These are phyloP conservation scores for Pristionchus fissidentatus DNA, from an alignment of 2,888 invertebrate genomes.

Conservation along the genomic window DNA sequence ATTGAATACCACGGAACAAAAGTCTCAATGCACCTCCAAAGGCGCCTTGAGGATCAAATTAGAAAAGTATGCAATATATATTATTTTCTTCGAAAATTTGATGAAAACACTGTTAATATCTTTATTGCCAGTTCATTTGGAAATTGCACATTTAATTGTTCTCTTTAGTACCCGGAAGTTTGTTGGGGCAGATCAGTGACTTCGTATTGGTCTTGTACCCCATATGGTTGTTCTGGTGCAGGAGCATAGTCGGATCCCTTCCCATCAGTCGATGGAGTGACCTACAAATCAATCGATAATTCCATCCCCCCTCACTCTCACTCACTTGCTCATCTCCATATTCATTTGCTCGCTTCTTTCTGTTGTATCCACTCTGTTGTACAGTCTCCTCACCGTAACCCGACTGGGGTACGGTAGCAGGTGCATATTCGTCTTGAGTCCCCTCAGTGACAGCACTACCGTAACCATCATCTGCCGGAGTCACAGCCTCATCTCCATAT, in stretches of 20 bases:
- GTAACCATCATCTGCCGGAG: constrained; percentile 51
- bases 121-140: neutral
- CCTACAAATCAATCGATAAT: neutral
- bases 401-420: neutral
- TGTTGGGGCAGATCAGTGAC: neutral
- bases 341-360: constrained; percentile 3
- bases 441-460: neutral
- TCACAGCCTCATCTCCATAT: constrained; percentile 61
- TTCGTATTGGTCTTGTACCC: neutral
- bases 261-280: neutral
- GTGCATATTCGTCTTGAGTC: constrained; percentile 17
- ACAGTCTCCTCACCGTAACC: constrained; percentile 30
- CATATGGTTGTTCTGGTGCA: neutral
- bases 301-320: neutral
- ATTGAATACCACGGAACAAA: too few species aligned
- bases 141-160: neutral
- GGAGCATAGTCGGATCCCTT: neutral
- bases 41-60: too few species aligned
- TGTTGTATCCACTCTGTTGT: constrained; percentile 27
- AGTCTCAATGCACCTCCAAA: too few species aligned
- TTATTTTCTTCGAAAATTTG: too few species aligned
- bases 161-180: neutral
- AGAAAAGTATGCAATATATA: too few species aligned
- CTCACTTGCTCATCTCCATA: constrained; percentile 31
- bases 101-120: too few species aligned